These are phyloP conservation scores for Heteromyza rotundicornis DNA, from an alignment of 2,888 invertebrate species.

Conservation along the genomic window DNA sequence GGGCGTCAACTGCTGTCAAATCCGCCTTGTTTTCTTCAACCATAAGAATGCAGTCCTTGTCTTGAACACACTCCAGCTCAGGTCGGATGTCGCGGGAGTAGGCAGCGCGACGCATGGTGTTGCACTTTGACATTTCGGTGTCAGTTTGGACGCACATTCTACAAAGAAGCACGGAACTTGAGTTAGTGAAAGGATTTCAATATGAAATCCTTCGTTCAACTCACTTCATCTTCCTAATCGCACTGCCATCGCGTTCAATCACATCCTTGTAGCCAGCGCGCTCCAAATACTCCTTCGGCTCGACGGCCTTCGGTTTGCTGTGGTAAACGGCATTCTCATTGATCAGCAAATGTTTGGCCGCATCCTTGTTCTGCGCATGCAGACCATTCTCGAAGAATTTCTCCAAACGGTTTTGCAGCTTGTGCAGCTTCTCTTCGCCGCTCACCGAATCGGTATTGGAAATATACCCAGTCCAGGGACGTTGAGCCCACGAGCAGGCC, in stretches of 20 bases:
- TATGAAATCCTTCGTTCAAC: slow-evolving; percentile 1
- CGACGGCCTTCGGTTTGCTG: slow-evolving; percentile 63
- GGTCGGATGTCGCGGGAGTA: slow-evolving; percentile 82
- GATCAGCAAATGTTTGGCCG: slow-evolving; percentile 66
- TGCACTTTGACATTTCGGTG: slow-evolving; percentile 77
- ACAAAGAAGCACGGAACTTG: too few species aligned
- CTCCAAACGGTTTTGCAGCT: slow-evolving; percentile 56
- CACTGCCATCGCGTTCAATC: slow-evolving; percentile 76
- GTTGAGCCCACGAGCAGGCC: slow-evolving; percentile 81
- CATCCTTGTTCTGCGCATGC: slow-evolving; percentile 52
- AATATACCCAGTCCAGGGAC: slow-evolving; percentile 84
- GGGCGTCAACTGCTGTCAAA: slow-evolving; percentile 41
- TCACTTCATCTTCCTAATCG: slow-evolving; percentile 68
- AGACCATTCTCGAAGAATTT: slow-evolving; percentile 59
- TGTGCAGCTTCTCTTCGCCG: slow-evolving; percentile 48
- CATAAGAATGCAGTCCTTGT: slow-evolving; percentile 63
- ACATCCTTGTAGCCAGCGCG: slow-evolving; percentile 74
- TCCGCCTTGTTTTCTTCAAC: slow-evolving; percentile 52
- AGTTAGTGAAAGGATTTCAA: background rate
- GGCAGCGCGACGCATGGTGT: slow-evolving; percentile 72
- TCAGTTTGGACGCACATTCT: slow-evolving; percentile 73
- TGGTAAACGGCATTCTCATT: slow-evolving; percentile 66
- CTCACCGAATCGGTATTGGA: slow-evolving; percentile 68
- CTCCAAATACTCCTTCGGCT: slow-evolving; percentile 68
- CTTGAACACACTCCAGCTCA: slow-evolving; percentile 76